Evolutionary conservation across 1,140 invertebrate genomes (phyloP), one percentile per base, ranked within the genome.

Genomic region (Stenopsyche tienmushanensis): DNA sequence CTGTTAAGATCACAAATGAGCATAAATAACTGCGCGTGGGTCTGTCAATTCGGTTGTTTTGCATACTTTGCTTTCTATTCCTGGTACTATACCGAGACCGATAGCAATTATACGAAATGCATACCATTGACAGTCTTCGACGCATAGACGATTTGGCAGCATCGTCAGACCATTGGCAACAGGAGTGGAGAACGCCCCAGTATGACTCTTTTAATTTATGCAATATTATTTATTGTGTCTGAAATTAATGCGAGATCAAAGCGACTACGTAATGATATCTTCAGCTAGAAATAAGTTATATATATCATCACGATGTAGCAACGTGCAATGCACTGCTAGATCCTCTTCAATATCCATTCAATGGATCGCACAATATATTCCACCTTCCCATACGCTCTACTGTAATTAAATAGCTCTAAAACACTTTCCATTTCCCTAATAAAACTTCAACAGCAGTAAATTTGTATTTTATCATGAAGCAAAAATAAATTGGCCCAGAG

Each of bases 61-160:
- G 50, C 50, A 53, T 53, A 53, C 25, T 53, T 53, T 10, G 10
- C 18, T 53, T 25, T 53, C 50, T 53, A 53, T 53, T 53, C 50
- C 24, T 15, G 50, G 24, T 24, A 53, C 50, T 53, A 53, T 24
- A 53, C 21, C 10, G 23, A 53, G 24, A 53, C 21, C 20, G 26
- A 53, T 53, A 13, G 29, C 29, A 34, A 34, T 53, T 53, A 53
- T 24, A 20, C 15, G 21, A 53, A 18, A 53, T 53, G 10, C 25
- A 53, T 23, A 53, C 50, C 50, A 53, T 53, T 53, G 50, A 53
- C 50, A 53, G 10, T 53, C 50, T 23, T 53, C 23, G 5, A 17
- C 50, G 50, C 13, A 25, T 13, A 34, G 29, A 53, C 50, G 15
- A 53, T 53, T 53, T 53, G 50, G 50, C 50, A 53, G 23, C 23